Evolutionary conservation across 2,113 vertebrate genomes (phyloP), one percentile per base, ranked within the genome.

Genomic region (Amia ocellicauda): DNA sequence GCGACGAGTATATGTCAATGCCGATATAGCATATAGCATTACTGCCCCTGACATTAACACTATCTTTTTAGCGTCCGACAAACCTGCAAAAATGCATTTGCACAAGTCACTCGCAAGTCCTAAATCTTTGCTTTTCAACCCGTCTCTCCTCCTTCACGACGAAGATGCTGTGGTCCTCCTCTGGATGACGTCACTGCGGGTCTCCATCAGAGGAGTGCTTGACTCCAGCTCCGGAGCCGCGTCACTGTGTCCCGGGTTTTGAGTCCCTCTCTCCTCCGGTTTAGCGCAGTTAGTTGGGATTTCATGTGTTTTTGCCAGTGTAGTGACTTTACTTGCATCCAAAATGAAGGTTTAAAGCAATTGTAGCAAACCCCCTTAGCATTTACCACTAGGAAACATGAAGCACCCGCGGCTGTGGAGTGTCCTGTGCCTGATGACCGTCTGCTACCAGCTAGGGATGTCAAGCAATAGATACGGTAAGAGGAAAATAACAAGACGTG

Each of bases 401-500:
- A 72, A 72, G 64, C 71, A 67, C 66, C 68, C 62, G 40, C 70
- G 72, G 58, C 64, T 76, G 57, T 78, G 78, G 78, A 78, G 62
- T 58, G 63, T 65, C 49, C 45, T 80, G 55, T 64, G 73, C 62
- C 60, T 73, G 41, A 67, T 74, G 71, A 78, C 73, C 50, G 68
- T 78, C 16, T 72, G 69, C 56, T 76, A 68, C 57, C 75, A 78
- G 66, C 56, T 78, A 49, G 78, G 70, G 62, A 69, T 65, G 61
- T 66, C 75, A 47, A 69, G 61, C 68, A 47, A 47, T 47, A 76
- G 70, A 78, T 80, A 80, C 70, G 78, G 78, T 80, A 69, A 66
- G 78, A 50, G 7, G 26, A 16, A 20, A 31, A 36, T n/a, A n/a
- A n/a, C n/a, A n/a, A n/a, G n/a, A n/a, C n/a, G n/a, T n/a, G n/a